These are phyloP conservation scores for Pseudochaenichthys georgianus DNA, from an alignment of 2,797 vertebrate species.

Conservation along the genomic window DNA sequence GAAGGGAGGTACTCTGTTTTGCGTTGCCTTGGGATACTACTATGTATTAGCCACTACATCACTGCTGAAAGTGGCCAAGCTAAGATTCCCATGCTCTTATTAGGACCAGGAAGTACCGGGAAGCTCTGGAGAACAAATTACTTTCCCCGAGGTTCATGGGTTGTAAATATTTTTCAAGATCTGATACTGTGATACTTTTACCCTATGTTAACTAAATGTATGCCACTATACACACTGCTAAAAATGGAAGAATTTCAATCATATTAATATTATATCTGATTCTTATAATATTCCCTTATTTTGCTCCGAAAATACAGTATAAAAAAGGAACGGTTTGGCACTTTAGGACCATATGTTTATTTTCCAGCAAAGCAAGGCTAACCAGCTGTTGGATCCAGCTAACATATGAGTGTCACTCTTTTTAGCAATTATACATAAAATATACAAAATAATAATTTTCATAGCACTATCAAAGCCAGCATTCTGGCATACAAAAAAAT, in stretches of 20 bases:
- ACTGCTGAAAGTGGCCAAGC: background rate
- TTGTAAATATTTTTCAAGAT: too few species aligned
- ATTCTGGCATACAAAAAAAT: background rate
- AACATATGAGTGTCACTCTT: too few species aligned
- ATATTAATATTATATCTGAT: too few species aligned
- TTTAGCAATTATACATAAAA: too few species aligned
- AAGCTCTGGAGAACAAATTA: constrained; percentile 2
- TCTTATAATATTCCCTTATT: background rate
- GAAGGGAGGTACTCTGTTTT: constrained; percentile 22
- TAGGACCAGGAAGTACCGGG: background rate
- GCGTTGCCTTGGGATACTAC: background rate
- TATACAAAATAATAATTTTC: too few species aligned
- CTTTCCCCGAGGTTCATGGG: background rate
- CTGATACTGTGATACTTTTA: too few species aligned
- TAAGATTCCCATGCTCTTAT: constrained; percentile 12
- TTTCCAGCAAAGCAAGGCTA: too few species aligned
- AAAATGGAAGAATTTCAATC: background rate
- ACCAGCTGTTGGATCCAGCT: too few species aligned
- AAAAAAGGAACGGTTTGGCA: background rate
- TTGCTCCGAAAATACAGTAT: background rate
- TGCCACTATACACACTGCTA: background rate
- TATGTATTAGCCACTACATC: constrained; percentile 6
- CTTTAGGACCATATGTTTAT: too few species aligned
- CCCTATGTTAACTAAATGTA: too few species aligned
- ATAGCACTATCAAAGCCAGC: background rate